Base-by-base conservation (phyloP, 2,797 vertebrate genomes). In the Brachyalestes nurse region DNA sequence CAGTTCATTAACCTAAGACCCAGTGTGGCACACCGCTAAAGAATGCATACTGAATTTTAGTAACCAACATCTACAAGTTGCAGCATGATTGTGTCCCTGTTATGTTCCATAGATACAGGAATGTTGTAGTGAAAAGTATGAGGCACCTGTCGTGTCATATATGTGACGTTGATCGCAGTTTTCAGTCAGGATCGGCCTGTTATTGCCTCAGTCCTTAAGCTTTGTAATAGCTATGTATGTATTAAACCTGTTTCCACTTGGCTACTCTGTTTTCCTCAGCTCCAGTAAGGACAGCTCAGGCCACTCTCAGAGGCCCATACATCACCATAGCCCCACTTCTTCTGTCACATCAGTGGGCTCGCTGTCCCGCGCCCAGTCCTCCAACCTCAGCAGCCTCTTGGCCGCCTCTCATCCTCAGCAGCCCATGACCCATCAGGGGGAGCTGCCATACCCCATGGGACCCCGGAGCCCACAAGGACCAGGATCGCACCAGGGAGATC, bases 301-400 rank as follows among this genome's bases (percentile, higher is more conserved):
- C 72, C 89, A 96, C 86, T 95, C 93, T 72, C 96, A 96, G 88
- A 94, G 96, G 73, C 90, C 92, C 16, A 88, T 95, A 77, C 96
- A 97, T 86, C 97, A 98, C 80, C 98, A 99, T 91, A 99, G 98
- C 82, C 97, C 97, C 23, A 97, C 96, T 19, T 99, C 97, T 75
- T 99, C 98, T 2, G 93, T 98, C 85, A 97, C 97, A 0, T 98
- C 98, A 0, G 82, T 97, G 89, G 96, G 96, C 61, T 98, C 97
- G 67, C 89, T 98, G 89, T 95, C 96, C 67, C 95, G 97, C 14
- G 91, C 97, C 17, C 98, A 98, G 90, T 97, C 97, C 81, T 95
- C 96, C 0, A 94, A 93, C 0, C 93, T 97, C 53, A 95, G 95
- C 78, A 95, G 93, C 85, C 91, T 97, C 86, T 92, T 96, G 61